Evolutionary conservation across 2,888 invertebrate species (phyloP), one percentile per base, ranked within the genome.

Genomic region (Epinotia demarniana): DNA sequence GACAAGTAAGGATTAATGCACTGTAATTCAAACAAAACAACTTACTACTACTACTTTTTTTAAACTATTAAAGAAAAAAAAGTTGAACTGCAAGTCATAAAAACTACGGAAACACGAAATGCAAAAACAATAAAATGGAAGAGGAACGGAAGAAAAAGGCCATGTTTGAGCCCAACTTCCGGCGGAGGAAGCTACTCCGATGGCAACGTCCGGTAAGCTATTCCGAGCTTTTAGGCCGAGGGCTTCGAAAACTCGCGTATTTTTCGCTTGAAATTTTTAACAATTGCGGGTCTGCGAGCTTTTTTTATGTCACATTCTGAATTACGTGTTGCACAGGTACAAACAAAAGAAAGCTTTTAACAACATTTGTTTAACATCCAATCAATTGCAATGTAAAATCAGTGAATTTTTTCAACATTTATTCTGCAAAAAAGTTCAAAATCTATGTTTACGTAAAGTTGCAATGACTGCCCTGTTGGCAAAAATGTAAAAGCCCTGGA

Each of bases 171-270:
- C 62, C 73, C 72, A 76, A 67, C 77, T 75, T 74, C 76, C 75
- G 77, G 74, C 55, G 75, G 58, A 69, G 81, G 80, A 80, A 79
- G 79, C 79, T 78, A 77, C 79, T 79, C 72, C 75, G 71, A 77
- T 79, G 79, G 78, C 77, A 76, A 77, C 79, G 71, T 79, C 79
- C 81, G 79, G 68, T 73, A 57, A 77, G 77, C 80, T 79, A 78
- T 79, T 78, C 75, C 77, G 75, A 75, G 61, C 77, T 76, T 75
- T 78, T 76, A 71, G 73, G 58, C 55, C 49, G 72, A 58, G 71
- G 46, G 67, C 71, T 71, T 72, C 49, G 61, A 70, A 49, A 72
- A 33, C 63, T 33, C 43, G 58, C 53, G 53, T 55, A 46, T 18
- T 18, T 67, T 67, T 55, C 33, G 6, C 55, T 67, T 33, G 33